Evolutionary conservation across 2,113 vertebrate species (phyloP), one percentile per base, ranked within the genome.

Genomic region (Sphaerodactylus townsendi): DNA sequence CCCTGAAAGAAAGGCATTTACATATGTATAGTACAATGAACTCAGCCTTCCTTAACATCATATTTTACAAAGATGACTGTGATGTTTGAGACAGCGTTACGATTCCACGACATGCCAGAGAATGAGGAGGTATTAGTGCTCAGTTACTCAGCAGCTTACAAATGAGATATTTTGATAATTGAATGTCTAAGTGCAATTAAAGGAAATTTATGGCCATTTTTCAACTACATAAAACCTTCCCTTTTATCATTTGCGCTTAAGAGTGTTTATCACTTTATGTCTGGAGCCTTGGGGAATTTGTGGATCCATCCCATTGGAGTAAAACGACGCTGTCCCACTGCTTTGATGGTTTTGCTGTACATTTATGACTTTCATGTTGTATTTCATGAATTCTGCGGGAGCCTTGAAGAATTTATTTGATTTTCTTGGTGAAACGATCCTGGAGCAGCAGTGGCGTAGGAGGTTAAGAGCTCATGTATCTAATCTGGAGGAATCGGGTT

Each of bases 141-240:
- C 77, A 92, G 93, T 92, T 79, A 93, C 25, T 92, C 89, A 64
- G 59, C 78, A 92, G 85, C 92, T 90, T 95, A 88, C 87, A 95
- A 94, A 95, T 5, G n/a, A 94, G 82, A 89, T 92, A 92, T 94
- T 94, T 84, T 94, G 91, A 93, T 86, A 92, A 86, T 75, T 90
- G 85, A 94, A 87, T 91, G 89, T 85, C 92, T 79, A 93, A 94
- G 92, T 91, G 91, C 84, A 91, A 86, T 88, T 94, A 92, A 92
- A 50, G 48, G 87, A 85, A 91, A 95, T 93, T 92, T 94, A 86
- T 56, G 89, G 85, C 93, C 81, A 83, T 68, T 91, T 87, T 94
- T 62, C 69, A 68, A 41, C 76, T 37, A 79, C 21, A 30, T 2
- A 30, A 56, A 62, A 62, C 10, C 37, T 33, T 19, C 53, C 23